These are phyloP conservation scores for Chaenocephalus aceratus DNA, from an alignment of 2,113 vertebrate genomes.

Conservation along the genomic window DNA sequence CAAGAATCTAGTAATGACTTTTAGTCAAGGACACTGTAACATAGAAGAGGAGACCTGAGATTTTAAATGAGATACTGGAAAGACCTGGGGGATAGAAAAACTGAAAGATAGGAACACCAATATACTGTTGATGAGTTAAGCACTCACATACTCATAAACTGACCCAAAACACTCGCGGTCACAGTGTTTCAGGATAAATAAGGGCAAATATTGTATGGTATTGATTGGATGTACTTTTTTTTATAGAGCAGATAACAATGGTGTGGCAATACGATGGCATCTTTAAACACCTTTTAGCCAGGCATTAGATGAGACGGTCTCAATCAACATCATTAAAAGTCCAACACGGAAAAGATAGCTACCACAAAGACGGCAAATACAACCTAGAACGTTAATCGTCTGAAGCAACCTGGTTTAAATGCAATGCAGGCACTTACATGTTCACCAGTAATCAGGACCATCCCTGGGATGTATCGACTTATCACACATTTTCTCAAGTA, in stretches of 20 bases:
- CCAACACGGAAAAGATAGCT: background rate
- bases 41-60: background rate
- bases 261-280: background rate
- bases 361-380: background rate
- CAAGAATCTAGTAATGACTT: background rate
- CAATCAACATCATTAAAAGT: background rate
- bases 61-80: too few relatives aligned
- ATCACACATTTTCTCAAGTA: background rate
- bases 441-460: background rate
- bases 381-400: background rate
- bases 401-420: background rate
- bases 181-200: background rate
- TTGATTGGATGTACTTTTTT: background rate
- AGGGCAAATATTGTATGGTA: too few relatives aligned
- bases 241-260: background rate
- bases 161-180: background rate
- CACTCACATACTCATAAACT: background rate
- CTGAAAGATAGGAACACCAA: background rate
- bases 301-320: background rate
- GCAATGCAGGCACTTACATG: background rate
- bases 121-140: background rate
- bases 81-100: background rate
- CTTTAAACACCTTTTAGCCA: background rate
- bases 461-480: background rate
- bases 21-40: conserved; percentile 34